Percentiles rank a stretch among this genome's conserved stretches.
phyloP scores from a whole-genome alignment of 2,888 invertebrate species.

The Folsomia candida region DNA sequence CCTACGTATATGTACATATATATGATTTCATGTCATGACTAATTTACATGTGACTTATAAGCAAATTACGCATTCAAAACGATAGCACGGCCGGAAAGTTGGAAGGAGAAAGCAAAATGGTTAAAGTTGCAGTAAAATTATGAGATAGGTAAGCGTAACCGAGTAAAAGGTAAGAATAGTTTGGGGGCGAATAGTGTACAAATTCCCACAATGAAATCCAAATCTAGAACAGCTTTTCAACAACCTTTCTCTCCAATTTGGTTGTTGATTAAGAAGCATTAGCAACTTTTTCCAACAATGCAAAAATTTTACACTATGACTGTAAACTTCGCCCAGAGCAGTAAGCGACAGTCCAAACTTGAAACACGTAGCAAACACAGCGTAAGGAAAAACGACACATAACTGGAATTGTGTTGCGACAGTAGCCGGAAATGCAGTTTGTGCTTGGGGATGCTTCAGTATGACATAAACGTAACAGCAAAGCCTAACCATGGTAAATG shows the following conservation, averaged over 20 bases:
- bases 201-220: slow-evolving; percentile 21
- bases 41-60: too few relatives aligned
- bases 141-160: slow-evolving; percentile 18
- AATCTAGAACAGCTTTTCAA: slow-evolving; percentile 14
- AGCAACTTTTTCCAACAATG: slow-evolving; percentile 20
- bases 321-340: slow-evolving; percentile 12
- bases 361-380: background rate
- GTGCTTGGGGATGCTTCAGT: background rate
- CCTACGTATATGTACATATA: too few relatives aligned
- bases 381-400: background rate
- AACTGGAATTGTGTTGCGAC: background rate
- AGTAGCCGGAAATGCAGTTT: background rate
- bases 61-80: too few relatives aligned
- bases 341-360: slow-evolving; percentile 11
- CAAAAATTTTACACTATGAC: slow-evolving; percentile 2
- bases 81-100: too few relatives aligned
- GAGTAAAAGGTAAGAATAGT: slow-evolving; percentile 26
- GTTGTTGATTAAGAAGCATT: background rate
- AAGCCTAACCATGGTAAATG: slow-evolving; percentile 1
- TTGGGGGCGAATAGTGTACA: slow-evolving; percentile 16
- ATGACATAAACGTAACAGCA: slow-evolving; percentile 17
- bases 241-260: slow-evolving; percentile 3
- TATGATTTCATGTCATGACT: too few relatives aligned
- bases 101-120: background rate
- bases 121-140: slow-evolving; percentile 20